phyloP scores from a whole-genome alignment of 2,113 vertebrate genomes.

The Philantomba maxwellii region DNA sequence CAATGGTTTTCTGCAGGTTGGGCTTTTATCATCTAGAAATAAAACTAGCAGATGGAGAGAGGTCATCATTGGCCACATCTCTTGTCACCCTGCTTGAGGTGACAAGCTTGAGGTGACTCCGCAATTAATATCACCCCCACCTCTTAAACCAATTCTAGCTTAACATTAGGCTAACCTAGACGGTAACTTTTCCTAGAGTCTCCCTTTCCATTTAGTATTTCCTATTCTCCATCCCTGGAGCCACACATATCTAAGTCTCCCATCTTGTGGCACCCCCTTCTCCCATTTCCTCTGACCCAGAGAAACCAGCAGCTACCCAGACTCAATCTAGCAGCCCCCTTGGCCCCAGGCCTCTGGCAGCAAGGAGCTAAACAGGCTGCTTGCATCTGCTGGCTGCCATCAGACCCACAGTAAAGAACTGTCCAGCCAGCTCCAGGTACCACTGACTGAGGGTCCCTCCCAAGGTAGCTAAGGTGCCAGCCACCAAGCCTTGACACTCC shows the following conservation, averaged over 20 bases:
- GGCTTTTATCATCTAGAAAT: slow-evolving; percentile 42
- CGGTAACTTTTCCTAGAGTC: background rate
- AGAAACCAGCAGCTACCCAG: background rate
- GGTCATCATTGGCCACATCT: background rate
- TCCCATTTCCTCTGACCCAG: background rate
- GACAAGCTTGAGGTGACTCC: too few relatives aligned
- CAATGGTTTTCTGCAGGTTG: slow-evolving; percentile 32
- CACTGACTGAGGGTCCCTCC: background rate
- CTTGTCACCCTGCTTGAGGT: background rate
- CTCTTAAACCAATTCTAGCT: background rate
- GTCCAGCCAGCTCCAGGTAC: background rate
- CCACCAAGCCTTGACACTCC: rapidly evolving
- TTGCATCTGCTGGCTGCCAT: background rate
- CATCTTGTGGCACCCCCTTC: background rate
- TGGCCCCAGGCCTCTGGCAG: background rate
- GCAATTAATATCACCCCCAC: background rate
- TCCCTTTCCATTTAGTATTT: background rate
- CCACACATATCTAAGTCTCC: background rate
- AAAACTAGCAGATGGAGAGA: slow-evolving; percentile 42
- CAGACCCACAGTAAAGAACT: background rate
- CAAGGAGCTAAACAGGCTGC: background rate
- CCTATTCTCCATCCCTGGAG: background rate
- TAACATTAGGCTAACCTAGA: background rate
- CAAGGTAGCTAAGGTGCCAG: background rate
- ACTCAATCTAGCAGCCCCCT: background rate